Base-by-base conservation (phyloP, 2,113 vertebrate genomes). In the Nibea albiflora region DNA sequence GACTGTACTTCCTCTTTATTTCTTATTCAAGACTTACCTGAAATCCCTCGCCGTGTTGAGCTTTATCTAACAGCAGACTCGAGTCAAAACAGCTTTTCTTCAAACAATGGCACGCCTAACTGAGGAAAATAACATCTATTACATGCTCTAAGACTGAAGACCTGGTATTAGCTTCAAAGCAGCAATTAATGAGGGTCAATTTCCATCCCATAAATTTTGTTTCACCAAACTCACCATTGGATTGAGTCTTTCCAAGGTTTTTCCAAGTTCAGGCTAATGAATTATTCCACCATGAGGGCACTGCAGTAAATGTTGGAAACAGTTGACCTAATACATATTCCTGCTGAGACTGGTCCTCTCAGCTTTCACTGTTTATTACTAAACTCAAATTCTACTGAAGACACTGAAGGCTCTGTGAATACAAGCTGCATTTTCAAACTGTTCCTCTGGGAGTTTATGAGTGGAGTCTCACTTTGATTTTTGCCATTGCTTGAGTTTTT, bases 291-390 rank as follows among this genome's bases (percentile, higher is more conserved):
- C 84, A 86, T 65, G 54, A 88, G 63, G 24, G 60, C 50, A 53
- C 68, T 52, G 31, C 46, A 16, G 35, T 56, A 17, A 83, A 80
- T 28, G 64, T 72, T 81, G 60, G 57, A 91, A 91, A 88, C 63
- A 69, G 83, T 35, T 68, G 72, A 73, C 73, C 76, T 85, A 54
- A 88, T 56, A 75, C 26, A 73, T 63, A 76, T 88, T 88, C 85
- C 81, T 82, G 67, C 73, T 71, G 85, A 28, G 72, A 85, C 15
- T n/a, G 1, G 1, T 26, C 49, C 24, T 68, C 76, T 83, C 60
- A 10, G 1, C 72, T 74, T 77, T 44, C 70, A 60, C 16, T 49
- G 44, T 83, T 89, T 78, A 77, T 72, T 58, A 81, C 62, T 5
- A 67, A 68, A 82, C 26, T 62, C 24, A 31, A 42, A 35, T 67